Percentiles rank a stretch among this genome's conserved stretches.
Evolutionary conservation across 2,113 vertebrate genomes (phyloP).

Genomic region (Hyperopisus bebe): DNA sequence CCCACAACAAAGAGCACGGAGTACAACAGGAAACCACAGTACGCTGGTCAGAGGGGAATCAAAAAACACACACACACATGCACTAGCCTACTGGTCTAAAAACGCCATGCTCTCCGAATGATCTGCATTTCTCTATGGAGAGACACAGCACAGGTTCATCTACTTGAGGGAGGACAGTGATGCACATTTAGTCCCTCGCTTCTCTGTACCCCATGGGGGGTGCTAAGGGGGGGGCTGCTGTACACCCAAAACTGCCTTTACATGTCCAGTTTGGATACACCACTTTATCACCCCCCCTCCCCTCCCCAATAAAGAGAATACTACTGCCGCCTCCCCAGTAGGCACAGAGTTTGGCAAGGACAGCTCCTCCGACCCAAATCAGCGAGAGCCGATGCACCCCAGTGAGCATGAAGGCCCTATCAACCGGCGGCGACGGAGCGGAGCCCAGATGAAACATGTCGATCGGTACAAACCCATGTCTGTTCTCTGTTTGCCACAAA

Average conservation of each 20-base stretch:
- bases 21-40: constrained; percentile 9
- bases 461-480: background rate
- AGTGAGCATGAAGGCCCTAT: background rate
- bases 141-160: background rate
- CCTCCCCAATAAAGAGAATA: background rate
- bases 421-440: background rate
- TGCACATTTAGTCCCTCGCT: background rate
- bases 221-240: background rate
- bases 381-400: background rate
- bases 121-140: background rate
- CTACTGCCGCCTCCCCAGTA: background rate
- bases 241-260: background rate
- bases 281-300: background rate
- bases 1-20: background rate
- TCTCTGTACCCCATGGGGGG: background rate
- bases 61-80: background rate
- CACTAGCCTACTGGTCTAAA: background rate
- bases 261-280: background rate
- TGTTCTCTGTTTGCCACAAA: background rate
- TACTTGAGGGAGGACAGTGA: background rate
- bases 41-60: background rate
- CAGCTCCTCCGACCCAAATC: background rate
- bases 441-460: background rate
- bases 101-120: background rate
- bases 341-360: background rate